These are phyloP conservation scores for Leptatherina wallacei DNA, from an alignment of 2,797 vertebrate genomes.

Conservation along the genomic window DNA sequence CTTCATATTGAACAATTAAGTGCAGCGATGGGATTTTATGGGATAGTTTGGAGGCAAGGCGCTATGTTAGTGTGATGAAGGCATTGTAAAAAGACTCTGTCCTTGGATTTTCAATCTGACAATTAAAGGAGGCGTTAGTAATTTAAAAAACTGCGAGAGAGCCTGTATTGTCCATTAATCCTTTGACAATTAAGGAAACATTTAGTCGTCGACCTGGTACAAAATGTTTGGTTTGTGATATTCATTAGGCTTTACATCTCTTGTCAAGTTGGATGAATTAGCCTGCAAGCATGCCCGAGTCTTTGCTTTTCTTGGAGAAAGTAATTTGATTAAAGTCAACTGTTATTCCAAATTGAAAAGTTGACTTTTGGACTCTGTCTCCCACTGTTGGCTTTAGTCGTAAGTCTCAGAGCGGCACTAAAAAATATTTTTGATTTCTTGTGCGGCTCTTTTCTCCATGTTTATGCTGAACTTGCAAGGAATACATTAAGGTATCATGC, in stretches of 20 bases:
- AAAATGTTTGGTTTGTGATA: slow-evolving; percentile 57
- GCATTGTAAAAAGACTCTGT: slow-evolving; percentile 63
- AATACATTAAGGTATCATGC: slow-evolving; percentile 63
- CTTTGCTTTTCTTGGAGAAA: slow-evolving; percentile 43
- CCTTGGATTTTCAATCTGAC: slow-evolving; percentile 82
- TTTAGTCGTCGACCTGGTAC: slow-evolving; percentile 48
- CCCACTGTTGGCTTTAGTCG: slow-evolving; percentile 48
- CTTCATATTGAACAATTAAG: slow-evolving; percentile 90
- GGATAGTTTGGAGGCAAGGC: slow-evolving; percentile 82
- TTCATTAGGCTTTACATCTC: slow-evolving; percentile 51
- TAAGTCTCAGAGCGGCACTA: slow-evolving; percentile 17
- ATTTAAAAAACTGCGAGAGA: slow-evolving; percentile 67
- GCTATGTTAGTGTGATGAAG: slow-evolving; percentile 72
- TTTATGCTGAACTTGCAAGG: slow-evolving; percentile 63
- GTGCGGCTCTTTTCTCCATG: slow-evolving; percentile 41
- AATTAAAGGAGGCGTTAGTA: slow-evolving; percentile 76
- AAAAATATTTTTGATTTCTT: slow-evolving; percentile 60
- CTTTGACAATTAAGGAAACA: slow-evolving; percentile 61
- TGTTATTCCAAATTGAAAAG: slow-evolving; percentile 44
- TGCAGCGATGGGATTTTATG: slow-evolving; percentile 83
- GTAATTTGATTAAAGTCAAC: slow-evolving; percentile 57
- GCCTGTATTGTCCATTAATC: slow-evolving; percentile 68
- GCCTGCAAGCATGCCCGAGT: slow-evolving; percentile 13
- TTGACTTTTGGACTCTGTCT: slow-evolving; percentile 47
- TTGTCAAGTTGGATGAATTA: slow-evolving; percentile 52